phyloP scores from a whole-genome alignment of 2,797 vertebrate genomes.

The Hypotaenidia okinawae region DNA sequence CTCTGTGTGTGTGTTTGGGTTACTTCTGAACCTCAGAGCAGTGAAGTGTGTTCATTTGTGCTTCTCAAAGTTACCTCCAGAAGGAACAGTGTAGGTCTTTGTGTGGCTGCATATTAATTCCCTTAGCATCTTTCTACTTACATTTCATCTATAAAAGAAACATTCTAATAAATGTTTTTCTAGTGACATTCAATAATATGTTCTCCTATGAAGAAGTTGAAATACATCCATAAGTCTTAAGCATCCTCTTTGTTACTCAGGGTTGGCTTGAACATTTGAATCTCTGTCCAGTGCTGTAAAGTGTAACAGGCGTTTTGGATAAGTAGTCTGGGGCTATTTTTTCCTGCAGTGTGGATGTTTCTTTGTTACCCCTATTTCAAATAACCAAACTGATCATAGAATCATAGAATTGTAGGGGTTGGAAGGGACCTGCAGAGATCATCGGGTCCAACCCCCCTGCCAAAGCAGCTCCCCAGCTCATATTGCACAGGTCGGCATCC shows the following conservation, averaged over 20 bases:
- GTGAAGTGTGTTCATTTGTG: background rate
- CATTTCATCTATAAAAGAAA: constrained; percentile 20
- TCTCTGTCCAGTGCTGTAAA: constrained; percentile 56
- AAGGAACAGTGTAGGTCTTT: constrained; percentile 23
- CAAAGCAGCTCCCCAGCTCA: too few species aligned
- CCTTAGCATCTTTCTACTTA: background rate
- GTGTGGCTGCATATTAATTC: background rate
- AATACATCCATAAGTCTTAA: constrained; percentile 26
- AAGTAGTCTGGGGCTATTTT: background rate
- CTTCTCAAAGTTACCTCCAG: background rate
- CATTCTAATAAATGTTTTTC: constrained; percentile 26
- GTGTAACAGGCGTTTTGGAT: background rate
- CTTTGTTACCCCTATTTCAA: background rate
- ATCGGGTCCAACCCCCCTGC: too few species aligned
- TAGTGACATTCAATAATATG: background rate
- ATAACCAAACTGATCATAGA: background rate
- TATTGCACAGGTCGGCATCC: too few species aligned
- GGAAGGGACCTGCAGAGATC: too few species aligned
- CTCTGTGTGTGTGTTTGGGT: background rate
- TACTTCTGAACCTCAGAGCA: background rate
- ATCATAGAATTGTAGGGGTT: too few species aligned
- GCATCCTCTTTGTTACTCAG: background rate
- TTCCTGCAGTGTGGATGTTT: background rate
- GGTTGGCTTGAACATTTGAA: constrained; percentile 11
- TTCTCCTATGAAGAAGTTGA: constrained; percentile 5